Base-by-base conservation (phyloP, 2,797 vertebrate genomes). In the Aeoliscus strigatus region DNA sequence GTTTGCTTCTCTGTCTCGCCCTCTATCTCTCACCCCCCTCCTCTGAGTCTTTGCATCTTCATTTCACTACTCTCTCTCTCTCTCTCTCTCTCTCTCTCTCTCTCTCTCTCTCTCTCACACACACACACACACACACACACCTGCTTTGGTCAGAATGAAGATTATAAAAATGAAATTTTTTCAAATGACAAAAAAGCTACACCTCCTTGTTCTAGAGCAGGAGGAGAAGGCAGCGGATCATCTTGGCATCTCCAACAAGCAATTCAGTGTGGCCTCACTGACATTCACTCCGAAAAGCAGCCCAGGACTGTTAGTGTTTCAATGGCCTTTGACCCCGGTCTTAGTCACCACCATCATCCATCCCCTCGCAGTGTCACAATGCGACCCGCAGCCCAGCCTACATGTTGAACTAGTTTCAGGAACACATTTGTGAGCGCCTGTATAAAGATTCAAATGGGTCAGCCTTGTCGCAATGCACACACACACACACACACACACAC, bases 361-460 rank as follows among this genome's bases (percentile, higher is more conserved):
- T n/a, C n/a, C n/a, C 13, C 17, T 30, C 14, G 41, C 28, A 40
- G 9, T 14, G 14, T 44, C 40, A 35, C 30, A 31, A 7, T 1
- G 14, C 6, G 18, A n/a, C 3, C 6, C 2, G 5, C 58, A 55
- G 32, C 55, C 28, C 54, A 63, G 56, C 60, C 62, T 70, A 69
- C 47, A 79, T 56, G 57, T 34, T 76, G 70, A 77, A 77, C 75
- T 71, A 78, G 40, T 77, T 77, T 66, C 50, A 59, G 66, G 30
- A 36, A 71, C 42, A 56, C 50, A 42, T 65, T 40, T 63, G 69
- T 44, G 62, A 63, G 67, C 3, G 60, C 33, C 46, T 63, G 49
- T 58, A 44, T 68, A 54, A 55, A 52, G 52, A 84, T 75, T 82
- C 76, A 87, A 88, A 86, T 88, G 81, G 87, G 85, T 87, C 87